Percentiles rank a stretch among this genome's conserved stretches.
These are phyloP conservation scores for Paralichthys olivaceus DNA, from an alignment of 2,113 vertebrate genomes.

Conservation along the genomic window DNA sequence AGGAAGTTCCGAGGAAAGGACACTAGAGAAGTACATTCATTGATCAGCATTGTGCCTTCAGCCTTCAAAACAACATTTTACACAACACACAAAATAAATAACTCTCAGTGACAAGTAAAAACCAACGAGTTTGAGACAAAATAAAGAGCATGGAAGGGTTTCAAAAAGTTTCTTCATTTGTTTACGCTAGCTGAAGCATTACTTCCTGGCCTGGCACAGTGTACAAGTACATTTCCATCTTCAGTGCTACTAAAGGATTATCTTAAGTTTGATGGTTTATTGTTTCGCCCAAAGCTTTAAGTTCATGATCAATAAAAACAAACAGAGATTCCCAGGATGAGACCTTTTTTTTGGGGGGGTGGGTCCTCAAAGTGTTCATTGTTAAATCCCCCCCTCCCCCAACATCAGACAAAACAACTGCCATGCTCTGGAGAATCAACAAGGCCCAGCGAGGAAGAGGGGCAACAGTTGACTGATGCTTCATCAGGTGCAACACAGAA, in stretches of 20 bases:
- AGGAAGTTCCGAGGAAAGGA: not conserved
- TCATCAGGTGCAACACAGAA: not conserved
- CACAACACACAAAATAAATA: not conserved
- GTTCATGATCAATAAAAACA: not conserved
- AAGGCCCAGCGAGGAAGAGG: not conserved
- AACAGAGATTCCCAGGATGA: not conserved
- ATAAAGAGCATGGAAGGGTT: not conserved
- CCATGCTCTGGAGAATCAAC: slow-evolving; percentile 29
- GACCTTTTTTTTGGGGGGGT: not conserved
- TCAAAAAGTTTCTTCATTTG: not conserved
- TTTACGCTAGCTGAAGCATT: slow-evolving; percentile 1
- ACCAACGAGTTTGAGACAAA: not conserved
- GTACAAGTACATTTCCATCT: not conserved
- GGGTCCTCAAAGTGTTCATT: slow-evolving; percentile 23
- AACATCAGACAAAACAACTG: slow-evolving; percentile 62
- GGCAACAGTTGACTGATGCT: not conserved
- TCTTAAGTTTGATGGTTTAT: not conserved
- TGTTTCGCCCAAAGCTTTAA: not conserved
- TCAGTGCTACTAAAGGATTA: not conserved
- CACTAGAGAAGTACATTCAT: not conserved
- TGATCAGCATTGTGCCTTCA: not conserved
- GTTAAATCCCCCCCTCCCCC: slow-evolving; percentile 60
- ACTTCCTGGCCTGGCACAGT: slow-evolving; percentile 14
- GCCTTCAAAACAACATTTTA: not conserved
- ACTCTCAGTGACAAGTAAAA: not conserved